A percentile compares a stretch with the other conserved stretches of the same genome.
Evolutionary conservation across 2,797 vertebrate species (phyloP).

Genomic region (Hydrophis major): DNA sequence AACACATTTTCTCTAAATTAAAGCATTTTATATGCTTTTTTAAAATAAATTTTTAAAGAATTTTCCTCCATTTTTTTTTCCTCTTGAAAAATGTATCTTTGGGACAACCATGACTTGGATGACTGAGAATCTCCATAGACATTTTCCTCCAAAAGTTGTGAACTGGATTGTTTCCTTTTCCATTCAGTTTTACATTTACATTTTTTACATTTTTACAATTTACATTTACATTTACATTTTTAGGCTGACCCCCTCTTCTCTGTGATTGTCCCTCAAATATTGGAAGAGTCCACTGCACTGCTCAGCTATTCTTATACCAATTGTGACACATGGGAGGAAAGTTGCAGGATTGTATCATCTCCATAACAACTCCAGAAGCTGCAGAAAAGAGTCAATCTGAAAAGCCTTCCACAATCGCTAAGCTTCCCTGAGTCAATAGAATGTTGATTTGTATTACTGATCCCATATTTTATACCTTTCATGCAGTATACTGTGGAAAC

Average conservation of each 20-base stretch:
- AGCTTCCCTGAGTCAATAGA: background rate
- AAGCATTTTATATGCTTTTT: background rate
- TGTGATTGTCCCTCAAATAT: background rate
- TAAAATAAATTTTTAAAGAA: background rate
- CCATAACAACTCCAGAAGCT: background rate
- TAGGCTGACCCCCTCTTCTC: background rate
- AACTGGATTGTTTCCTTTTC: background rate
- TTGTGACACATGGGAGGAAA: background rate
- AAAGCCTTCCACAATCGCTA: background rate
- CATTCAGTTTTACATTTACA: background rate
- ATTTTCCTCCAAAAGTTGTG: background rate
- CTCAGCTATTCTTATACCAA: background rate
- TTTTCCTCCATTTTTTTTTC: background rate
- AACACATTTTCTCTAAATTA: background rate
- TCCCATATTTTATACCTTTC: background rate
- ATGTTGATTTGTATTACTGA: background rate
- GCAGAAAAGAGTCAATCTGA: background rate
- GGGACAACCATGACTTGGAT: too few relatives aligned
- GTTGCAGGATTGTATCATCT: background rate
- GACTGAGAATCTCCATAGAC: too few relatives aligned
- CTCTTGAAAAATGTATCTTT: too few relatives aligned
- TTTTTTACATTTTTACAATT: background rate
- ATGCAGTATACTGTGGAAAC: background rate
- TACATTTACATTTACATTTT: background rate
- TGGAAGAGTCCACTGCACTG: background rate